phyloP scores from a whole-genome alignment of 1,140 invertebrate species.

The Linepithema humile region DNA sequence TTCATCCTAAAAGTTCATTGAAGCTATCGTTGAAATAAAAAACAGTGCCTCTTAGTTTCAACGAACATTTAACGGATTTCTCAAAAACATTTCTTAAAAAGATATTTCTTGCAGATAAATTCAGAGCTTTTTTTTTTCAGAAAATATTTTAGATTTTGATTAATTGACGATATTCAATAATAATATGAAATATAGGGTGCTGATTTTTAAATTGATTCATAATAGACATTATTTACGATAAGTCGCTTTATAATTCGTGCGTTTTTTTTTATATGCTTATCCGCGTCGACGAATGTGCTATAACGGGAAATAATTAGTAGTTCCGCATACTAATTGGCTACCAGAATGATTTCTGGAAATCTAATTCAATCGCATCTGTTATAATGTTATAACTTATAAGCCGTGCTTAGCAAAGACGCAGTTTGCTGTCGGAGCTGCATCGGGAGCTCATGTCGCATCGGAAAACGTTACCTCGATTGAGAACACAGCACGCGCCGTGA shows the following conservation, averaged over 20 bases:
- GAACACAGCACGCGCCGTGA: slow-evolving; percentile 58
- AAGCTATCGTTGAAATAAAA: background rate
- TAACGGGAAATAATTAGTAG: background rate
- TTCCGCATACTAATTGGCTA: background rate
- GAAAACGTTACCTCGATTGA: slow-evolving; percentile 59
- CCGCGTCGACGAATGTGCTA: background rate
- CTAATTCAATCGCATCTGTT: background rate
- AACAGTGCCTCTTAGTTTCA: background rate
- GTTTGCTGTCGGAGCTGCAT: background rate
- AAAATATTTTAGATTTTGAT: background rate
- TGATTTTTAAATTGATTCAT: background rate
- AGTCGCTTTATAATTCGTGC: too few relatives aligned
- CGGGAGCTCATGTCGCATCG: slow-evolving; percentile 34
- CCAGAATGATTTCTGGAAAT: background rate
- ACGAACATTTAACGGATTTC: background rate
- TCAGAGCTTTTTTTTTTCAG: background rate
- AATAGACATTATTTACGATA: background rate
- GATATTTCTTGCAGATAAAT: too few relatives aligned
- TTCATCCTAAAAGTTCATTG: background rate
- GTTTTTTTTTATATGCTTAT: too few relatives aligned
- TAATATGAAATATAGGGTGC: background rate
- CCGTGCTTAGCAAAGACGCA: slow-evolving; percentile 6
- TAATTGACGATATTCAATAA: background rate
- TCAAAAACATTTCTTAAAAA: too few relatives aligned
- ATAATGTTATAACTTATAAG: slow-evolving; percentile 67